Conservation (phyloP, 1,140 invertebrate species). For the Plutomurus gul region DNA sequence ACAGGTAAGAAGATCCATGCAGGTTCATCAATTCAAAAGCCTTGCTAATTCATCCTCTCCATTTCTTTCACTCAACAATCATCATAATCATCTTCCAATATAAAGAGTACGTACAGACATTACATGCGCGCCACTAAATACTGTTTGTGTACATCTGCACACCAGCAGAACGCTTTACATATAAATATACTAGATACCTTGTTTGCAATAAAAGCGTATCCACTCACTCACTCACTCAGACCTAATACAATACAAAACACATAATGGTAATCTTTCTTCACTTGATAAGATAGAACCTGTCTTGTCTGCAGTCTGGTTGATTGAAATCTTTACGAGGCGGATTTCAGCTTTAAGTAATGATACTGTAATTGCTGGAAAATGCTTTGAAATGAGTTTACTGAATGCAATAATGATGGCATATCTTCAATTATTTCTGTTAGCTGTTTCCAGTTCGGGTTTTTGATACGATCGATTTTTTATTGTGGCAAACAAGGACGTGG, state of each 20-base stretch:
- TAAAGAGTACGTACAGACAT: constrained; percentile 21
- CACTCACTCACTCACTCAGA: neutral
- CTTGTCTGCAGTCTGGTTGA: neutral
- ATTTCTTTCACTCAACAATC: constrained; percentile 35
- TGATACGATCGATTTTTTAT: too few relatives aligned
- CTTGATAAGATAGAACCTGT: constrained; percentile 9
- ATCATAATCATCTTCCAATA: constrained; percentile 43
- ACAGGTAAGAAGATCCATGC: too few relatives aligned
- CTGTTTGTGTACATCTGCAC: too few relatives aligned
- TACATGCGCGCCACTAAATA: too few relatives aligned
- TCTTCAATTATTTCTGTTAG: too few relatives aligned
- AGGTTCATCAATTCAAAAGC: constrained; percentile 29
- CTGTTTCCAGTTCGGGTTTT: too few relatives aligned
- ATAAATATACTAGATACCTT: too few relatives aligned
- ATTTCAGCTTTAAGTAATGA: neutral
- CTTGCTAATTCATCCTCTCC: constrained; percentile 41
- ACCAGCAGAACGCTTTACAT: too few relatives aligned
- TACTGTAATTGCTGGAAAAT: constrained; percentile 3
- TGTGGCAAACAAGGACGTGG: too few relatives aligned
- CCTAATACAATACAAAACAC: constrained; percentile 25
- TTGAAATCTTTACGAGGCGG: constrained; percentile 7
- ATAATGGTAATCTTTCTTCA: constrained; percentile 20
- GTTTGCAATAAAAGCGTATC: too few relatives aligned
- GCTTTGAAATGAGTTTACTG: neutral
- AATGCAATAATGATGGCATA: neutral